These are phyloP conservation scores for Cepaea nemoralis DNA, from an alignment of 1,140 invertebrate species.

Conservation along the genomic window DNA sequence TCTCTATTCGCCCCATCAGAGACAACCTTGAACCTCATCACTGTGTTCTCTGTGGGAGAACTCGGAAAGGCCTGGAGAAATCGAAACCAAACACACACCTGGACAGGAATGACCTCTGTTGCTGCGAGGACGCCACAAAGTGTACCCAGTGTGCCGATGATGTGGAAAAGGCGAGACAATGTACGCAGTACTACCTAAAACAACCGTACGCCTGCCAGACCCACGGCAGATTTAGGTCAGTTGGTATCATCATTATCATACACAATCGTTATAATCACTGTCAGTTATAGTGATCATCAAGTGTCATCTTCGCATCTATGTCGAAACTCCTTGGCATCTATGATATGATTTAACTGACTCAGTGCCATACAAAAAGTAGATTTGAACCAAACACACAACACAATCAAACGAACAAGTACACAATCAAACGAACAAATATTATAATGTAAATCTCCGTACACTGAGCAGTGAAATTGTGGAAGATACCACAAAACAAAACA, in stretches of 20 bases:
- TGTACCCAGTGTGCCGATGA: slow-evolving; percentile 56
- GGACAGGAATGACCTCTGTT: slow-evolving; percentile 42
- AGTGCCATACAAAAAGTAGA: no score
- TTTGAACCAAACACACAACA: no score
- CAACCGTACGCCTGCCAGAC: slow-evolving; percentile 65
- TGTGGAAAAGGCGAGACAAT: slow-evolving; percentile 41
- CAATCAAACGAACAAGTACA: no score
- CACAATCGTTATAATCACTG: no score
- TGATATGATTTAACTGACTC: no score
- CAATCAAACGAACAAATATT: no score
- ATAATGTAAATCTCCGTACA: no score
- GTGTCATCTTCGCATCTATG: no score
- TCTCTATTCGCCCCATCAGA: slow-evolving; percentile 23
- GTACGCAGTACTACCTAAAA: slow-evolving; percentile 50
- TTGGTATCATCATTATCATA: not conserved
- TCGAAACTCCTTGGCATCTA: no score
- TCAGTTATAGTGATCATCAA: no score
- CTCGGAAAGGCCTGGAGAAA: slow-evolving; percentile 56
- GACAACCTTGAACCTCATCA: slow-evolving; percentile 39
- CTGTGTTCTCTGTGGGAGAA: slow-evolving; percentile 63
- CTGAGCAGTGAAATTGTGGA: no score
- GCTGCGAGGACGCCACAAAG: slow-evolving; percentile 50
- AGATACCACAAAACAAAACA: no score
- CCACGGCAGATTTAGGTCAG: slow-evolving; percentile 59
- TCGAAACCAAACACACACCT: slow-evolving; percentile 41